Evolutionary conservation across 2,113 vertebrate species (phyloP), one percentile per base, ranked within the genome.

Genomic region (Paralichthys olivaceus): DNA sequence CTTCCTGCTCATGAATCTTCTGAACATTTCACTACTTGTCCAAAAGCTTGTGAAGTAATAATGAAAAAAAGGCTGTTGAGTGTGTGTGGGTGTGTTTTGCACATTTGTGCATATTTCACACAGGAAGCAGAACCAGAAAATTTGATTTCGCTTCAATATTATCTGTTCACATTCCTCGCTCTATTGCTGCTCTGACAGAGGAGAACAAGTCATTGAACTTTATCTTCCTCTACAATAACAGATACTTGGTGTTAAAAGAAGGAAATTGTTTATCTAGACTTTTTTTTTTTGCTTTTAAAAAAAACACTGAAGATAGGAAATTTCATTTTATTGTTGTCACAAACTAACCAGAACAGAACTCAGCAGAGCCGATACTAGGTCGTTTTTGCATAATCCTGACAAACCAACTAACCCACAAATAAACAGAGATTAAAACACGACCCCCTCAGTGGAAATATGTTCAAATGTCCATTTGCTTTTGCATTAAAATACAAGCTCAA

Each of bases 31-130:
- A 2, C 54, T 56, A 23, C 51, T 11, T 23, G 51, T 23, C n/a
- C 8, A 23, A 53, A 20, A n/a, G 47, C 6, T 1, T 20, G n/a
- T 54, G 22, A 13, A 5, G 51, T 22, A 54, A 43, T 1, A 29
- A 28, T 17, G 20, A 8, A 54, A 54, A 54, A 54, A 23, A 12
- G 11, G 11, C 8, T 22, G 3, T 23, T 23, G 51, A 13, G n/a
- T n/a, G 49, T 51, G n/a, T 23, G 51, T 54, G 51, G 45, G 53
- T 23, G 45, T 61, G 23, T 17, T 25, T 65, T 58, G 69, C 17
- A 67, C 56, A 45, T 28, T 34, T 60, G 69, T 64, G 20, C 2
- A 32, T 12, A 53, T 83, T 69, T 71, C 59, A 67, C 59, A 76
- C 63, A 72, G 59, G 32, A 76, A 72, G 13, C 23, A 70, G 4